These are phyloP conservation scores for Ceratitis capitata DNA, from an alignment of 1,140 invertebrate species.

Conservation along the genomic window DNA sequence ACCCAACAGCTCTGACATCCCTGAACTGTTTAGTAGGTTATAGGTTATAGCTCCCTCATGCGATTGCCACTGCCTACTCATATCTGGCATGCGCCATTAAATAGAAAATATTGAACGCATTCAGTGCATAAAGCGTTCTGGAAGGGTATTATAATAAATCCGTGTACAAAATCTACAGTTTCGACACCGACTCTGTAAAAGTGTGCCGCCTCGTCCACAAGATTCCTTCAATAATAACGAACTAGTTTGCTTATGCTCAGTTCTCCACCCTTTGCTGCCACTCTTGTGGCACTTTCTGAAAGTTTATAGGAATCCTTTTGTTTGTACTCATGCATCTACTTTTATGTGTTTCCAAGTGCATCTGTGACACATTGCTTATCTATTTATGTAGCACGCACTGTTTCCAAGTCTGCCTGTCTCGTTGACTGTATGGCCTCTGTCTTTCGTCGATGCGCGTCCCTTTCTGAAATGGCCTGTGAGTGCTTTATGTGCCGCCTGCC, in stretches of 20 bases:
- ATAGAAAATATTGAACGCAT: too few relatives aligned
- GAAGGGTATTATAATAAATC: too few relatives aligned
- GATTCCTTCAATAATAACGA: neutral
- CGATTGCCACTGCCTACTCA: too few relatives aligned
- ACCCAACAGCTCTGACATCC: too few relatives aligned
- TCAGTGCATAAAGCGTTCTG: too few relatives aligned
- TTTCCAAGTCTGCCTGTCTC: neutral
- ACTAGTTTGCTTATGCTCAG: neutral
- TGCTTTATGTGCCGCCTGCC: neutral
- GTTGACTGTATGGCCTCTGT: neutral
- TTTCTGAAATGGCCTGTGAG: neutral
- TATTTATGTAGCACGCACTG: slow-evolving; percentile 10
- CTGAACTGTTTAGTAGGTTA: too few relatives aligned
- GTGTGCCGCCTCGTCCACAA: neutral
- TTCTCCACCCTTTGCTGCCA: neutral
- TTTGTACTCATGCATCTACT: neutral
- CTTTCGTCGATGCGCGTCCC: neutral
- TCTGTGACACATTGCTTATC: slow-evolving; percentile 25
- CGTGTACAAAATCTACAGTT: too few relatives aligned
- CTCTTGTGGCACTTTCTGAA: neutral
- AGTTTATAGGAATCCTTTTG: neutral
- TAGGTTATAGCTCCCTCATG: too few relatives aligned
- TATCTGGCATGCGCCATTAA: too few relatives aligned
- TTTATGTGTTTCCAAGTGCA: neutral
- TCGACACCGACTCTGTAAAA: neutral